Evolutionary conservation across 2,113 vertebrate genomes (phyloP).

Genomic region (Chinchilla lanigera): DNA sequence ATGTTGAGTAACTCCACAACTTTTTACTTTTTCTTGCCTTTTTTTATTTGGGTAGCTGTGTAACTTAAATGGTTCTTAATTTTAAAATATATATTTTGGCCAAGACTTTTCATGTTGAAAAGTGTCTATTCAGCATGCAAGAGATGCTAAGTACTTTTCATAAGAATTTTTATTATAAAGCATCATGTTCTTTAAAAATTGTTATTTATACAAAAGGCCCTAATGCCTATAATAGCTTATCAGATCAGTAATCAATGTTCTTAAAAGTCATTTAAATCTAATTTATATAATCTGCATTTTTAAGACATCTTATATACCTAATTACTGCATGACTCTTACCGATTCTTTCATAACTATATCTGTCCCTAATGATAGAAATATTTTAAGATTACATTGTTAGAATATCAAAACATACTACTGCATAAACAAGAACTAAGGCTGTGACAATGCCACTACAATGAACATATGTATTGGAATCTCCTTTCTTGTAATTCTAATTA

Average conservation of each 20-base stretch:
- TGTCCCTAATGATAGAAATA: constrained; percentile 41
- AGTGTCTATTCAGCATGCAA: constrained; percentile 82
- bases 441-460: background rate
- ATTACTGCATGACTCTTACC: constrained; percentile 57
- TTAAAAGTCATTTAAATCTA: constrained; percentile 82
- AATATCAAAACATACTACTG: constrained; percentile 39
- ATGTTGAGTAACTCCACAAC: constrained; percentile 70
- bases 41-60: constrained; percentile 41
- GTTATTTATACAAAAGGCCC: constrained; percentile 81
- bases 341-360: constrained; percentile 45
- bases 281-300: constrained; percentile 56
- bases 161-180: constrained; percentile 78
- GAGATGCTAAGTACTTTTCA: constrained; percentile 74
- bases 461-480: background rate
- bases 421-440: constrained; percentile 50
- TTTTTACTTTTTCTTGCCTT: background rate
- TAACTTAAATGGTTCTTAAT: constrained; percentile 84
- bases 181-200: constrained; percentile 64
- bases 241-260: constrained; percentile 83
- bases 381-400: constrained; percentile 36
- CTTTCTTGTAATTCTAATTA: constrained; percentile 3
- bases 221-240: constrained; percentile 78
- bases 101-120: constrained; percentile 78
- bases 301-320: background rate
- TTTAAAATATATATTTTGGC: constrained; percentile 83